Evolutionary conservation across 2,797 vertebrate genomes (phyloP), one percentile per base, ranked within the genome.

Genomic region (Bovichtus variegatus): DNA sequence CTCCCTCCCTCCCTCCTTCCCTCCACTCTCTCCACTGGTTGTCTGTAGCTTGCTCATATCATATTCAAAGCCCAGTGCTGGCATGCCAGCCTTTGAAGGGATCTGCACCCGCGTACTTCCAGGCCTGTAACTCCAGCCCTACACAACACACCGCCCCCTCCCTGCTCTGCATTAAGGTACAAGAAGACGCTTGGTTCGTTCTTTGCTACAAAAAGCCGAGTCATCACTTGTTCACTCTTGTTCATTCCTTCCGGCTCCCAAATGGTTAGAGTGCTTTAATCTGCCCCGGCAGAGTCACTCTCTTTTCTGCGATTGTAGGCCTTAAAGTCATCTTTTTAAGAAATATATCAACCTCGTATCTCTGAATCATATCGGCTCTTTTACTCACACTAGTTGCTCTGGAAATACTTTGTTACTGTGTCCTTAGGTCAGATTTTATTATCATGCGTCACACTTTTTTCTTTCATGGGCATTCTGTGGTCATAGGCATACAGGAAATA

Each of bases 201-300:
- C 47, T 73, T 71, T 76, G 53, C 64, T 67, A 18, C 38, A 47
- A 73, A 80, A 74, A 68, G 49, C 69, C 54, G 80, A 60, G 69
- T 80, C 70, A 58, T 79, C 75, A 67, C 81, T 79, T 81, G 80
- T 86, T 83, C 16, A n/a, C 54, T 68, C 77, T 79, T 76, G 63
- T 83, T 74, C 53, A 40, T 76, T 68, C 58, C 36, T 66, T 73
- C 50, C 4, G 3, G 60, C 63, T 74, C 34, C 18, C 1, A 18
- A 68, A 60, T 60, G 51, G n/a, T 67, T 73, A 57, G 21, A 63
- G 70, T 8, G 3, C 55, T 71, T 12, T 3, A 49, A 29, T 67
- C 51, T 73, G 60, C 71, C 51, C 41, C 66, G n/a, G 59, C 47
- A 55, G 7, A 71, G 57, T 82, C 77, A 76, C 61, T 80, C 74